Evolutionary conservation across 2,888 invertebrate species (phyloP).

Genomic region (Cyrtodaria siliqua): DNA sequence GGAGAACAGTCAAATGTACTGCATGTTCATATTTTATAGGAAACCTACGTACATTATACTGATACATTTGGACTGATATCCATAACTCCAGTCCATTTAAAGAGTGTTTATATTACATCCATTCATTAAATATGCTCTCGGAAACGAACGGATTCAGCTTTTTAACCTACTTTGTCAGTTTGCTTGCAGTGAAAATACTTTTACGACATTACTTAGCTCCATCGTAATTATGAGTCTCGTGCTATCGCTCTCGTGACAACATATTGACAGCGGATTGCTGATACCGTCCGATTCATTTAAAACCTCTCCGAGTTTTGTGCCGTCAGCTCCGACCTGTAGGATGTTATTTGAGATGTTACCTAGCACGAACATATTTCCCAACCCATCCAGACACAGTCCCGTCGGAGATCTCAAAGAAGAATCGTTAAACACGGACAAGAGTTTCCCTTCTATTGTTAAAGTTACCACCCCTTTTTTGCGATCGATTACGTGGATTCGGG

Average conservation of each 20-base stretch:
- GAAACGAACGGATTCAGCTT: too few relatives aligned
- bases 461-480: conserved; percentile 49
- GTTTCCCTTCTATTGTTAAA: conserved; percentile 36
- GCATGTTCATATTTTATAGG: too few relatives aligned
- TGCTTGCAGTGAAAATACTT: conserved; percentile 44
- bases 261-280: conserved; percentile 38
- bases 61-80: too few relatives aligned
- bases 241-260: conserved; percentile 51
- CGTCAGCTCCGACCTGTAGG: conserved; percentile 43
- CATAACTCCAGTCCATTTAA: too few relatives aligned
- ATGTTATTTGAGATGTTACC: conserved; percentile 54
- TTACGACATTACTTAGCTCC: conserved; percentile 35
- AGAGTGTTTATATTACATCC: too few relatives aligned
- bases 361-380: conserved; percentile 54
- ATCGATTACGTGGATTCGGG: conserved; percentile 48
- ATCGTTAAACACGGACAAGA: conserved; percentile 46
- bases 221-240: conserved; percentile 40
- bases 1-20: too few relatives aligned
- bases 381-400: conserved; percentile 49
- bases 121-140: too few relatives aligned
- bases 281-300: conserved; percentile 44
- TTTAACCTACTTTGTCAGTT: too few relatives aligned
- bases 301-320: conserved; percentile 50
- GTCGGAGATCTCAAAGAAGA: conserved; percentile 33
- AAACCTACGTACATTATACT: too few relatives aligned